Evolutionary conservation across 2,797 vertebrate genomes (phyloP), one percentile per base, ranked within the genome.

Genomic region (Enteromius argenteus): DNA sequence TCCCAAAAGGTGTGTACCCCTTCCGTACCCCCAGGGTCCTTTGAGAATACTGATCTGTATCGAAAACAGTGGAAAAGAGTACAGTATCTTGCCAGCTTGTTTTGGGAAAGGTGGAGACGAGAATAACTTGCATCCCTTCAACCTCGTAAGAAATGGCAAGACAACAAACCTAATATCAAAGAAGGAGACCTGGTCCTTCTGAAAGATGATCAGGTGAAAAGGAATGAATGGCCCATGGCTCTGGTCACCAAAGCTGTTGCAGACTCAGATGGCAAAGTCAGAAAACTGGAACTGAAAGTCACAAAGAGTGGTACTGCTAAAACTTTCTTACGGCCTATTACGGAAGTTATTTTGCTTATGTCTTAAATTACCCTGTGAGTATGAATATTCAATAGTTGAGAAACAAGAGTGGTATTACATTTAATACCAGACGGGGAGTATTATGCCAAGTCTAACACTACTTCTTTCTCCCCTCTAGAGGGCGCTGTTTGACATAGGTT

Each of bases 131-230:
- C 49, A 51, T 51, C 49, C 1, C 17, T 51, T 11, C 17, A 51
- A 5, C 17, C 49, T 51, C 5, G 5, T 51, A 6, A 51, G n/a
- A 72, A 72, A 46, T 46, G 69, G 42, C 69, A 46, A 44, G 68
- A 71, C 9, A 44, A 23, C 46, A 74, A 74, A 21, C 44, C 46
- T 51, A 74, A 74, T 32, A 74, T 74, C 46, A 74, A 74, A 21
- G 66, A 68, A 21, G 46, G n/a, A 49, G 42, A 27, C 23, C n/a
- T n/a, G 69, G 6, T 73, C 23, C 13, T 49, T 49, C 14, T 49
- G 69, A 73, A 73, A 49, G 69, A 73, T 8, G 6, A 73, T 73
- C n/a, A 73, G 23, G 44, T 73, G 1, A 73, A 73, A 27, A 17
- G 69, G 1, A 73, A 73, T 7, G 0, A 73, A 49, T 49, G 69